Evolutionary conservation across 2,113 vertebrate genomes (phyloP).

Genomic region (Equus przewalskii): DNA sequence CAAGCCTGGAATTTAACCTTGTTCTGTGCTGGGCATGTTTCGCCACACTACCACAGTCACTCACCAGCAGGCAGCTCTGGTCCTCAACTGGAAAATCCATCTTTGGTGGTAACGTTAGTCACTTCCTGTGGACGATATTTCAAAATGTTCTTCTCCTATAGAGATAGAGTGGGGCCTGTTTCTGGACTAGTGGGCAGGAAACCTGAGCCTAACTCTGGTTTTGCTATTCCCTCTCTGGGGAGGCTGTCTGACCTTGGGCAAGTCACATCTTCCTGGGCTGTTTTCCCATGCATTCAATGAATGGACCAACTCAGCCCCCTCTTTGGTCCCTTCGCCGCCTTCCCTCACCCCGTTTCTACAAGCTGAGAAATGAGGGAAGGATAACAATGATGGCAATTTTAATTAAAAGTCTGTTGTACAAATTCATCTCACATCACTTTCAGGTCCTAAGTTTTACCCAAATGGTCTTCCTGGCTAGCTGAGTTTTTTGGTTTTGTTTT

Average conservation of each 20-base stretch:
- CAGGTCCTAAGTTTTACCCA: neutral
- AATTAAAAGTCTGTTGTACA: neutral
- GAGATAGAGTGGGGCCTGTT: neutral
- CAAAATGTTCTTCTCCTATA: neutral
- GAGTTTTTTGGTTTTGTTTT: neutral
- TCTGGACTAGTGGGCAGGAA: neutral
- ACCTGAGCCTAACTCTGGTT: neutral
- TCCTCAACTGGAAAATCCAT: neutral
- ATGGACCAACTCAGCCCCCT: neutral
- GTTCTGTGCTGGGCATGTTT: neutral
- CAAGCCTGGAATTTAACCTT: neutral
- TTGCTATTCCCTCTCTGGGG: neutral
- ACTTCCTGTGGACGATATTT: neutral
- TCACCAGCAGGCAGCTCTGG: neutral
- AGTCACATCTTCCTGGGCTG: neutral
- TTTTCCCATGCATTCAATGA: neutral
- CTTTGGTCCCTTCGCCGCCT: neutral
- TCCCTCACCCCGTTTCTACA: neutral
- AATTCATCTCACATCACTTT: neutral
- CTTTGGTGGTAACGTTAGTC: neutral
- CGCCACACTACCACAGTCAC: neutral
- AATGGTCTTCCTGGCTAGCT: neutral
- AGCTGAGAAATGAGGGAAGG: neutral
- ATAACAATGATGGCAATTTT: neutral
- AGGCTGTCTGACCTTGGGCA: neutral